These are phyloP conservation scores for Bilobella aurantiaca DNA, from an alignment of 1,140 invertebrate species.

Conservation along the genomic window DNA sequence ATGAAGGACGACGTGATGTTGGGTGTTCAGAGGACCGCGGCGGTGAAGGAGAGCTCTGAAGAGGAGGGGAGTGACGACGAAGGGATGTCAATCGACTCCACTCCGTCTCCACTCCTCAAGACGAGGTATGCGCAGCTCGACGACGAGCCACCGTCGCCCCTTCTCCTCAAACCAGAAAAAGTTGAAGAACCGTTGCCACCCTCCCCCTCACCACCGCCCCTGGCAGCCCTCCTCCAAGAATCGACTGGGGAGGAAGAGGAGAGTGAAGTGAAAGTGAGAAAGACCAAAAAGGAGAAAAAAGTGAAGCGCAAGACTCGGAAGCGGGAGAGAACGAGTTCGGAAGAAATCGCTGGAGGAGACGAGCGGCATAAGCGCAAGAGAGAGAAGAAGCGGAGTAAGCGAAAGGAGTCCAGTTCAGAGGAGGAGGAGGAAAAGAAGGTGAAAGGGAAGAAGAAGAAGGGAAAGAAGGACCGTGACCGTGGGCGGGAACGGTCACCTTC, in stretches of 20 bases:
- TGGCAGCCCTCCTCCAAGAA: no score
- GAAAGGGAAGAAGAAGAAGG: constrained; percentile 28
- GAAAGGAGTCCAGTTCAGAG: background rate
- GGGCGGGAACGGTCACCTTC: constrained; percentile 11
- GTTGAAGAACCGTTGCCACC: background rate
- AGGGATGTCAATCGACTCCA: constrained; percentile 19
- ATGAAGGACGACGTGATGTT: no score
- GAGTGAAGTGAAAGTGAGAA: background rate
- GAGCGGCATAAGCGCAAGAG: constrained; percentile 5
- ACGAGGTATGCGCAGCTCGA: constrained; percentile 18
- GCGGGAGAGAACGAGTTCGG: background rate
- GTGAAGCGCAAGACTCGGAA: background rate
- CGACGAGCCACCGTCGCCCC: background rate
- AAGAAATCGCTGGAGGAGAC: background rate
- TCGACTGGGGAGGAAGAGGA: background rate
- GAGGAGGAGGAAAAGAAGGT: constrained; percentile 18
- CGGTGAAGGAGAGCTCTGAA: constrained; percentile 1
- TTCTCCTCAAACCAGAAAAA: background rate
- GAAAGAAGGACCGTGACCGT: constrained; percentile 10
- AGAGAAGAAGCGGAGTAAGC: background rate
- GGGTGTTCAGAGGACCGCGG: no score
- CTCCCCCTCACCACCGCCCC: background rate
- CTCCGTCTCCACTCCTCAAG: constrained; percentile 29
- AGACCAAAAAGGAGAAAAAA: constrained; percentile 8
- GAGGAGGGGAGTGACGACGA: constrained; percentile 6